phyloP scores from a whole-genome alignment of 2,797 vertebrate genomes.

The Hylomyscus alleni region DNA sequence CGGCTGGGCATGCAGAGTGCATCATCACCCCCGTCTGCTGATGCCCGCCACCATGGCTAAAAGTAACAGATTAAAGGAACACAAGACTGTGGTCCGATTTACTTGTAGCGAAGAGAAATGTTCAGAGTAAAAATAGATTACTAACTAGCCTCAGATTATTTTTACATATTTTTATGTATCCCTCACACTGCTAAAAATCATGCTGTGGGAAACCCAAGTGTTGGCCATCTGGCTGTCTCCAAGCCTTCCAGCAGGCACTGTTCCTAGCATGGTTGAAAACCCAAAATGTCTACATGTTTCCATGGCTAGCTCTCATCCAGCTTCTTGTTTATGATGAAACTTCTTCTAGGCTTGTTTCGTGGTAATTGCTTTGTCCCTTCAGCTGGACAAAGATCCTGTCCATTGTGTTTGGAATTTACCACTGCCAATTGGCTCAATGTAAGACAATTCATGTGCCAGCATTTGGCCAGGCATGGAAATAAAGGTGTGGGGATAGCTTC shows the following conservation, averaged over 20 bases:
- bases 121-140: constrained; percentile 49
- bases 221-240: constrained; percentile 58
- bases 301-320: constrained; percentile 7
- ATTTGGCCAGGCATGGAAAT: not conserved
- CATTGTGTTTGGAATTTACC: constrained; percentile 58
- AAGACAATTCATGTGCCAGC: not conserved
- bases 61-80: constrained; percentile 46
- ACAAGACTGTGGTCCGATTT: not conserved
- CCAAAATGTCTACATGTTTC: constrained; percentile 47
- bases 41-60: constrained; percentile 25
- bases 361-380: constrained; percentile 51
- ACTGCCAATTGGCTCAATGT: constrained; percentile 26
- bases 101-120: constrained; percentile 16
- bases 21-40: not conserved
- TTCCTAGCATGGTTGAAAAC: constrained; percentile 53
- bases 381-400: constrained; percentile 31
- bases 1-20: not conserved
- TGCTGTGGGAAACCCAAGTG: constrained; percentile 51
- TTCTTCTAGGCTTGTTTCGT: constrained; percentile 20
- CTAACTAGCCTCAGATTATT: constrained; percentile 63
- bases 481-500: not conserved
- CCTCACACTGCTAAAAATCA: constrained; percentile 51
- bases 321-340: constrained; percentile 54
- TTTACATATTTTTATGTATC: constrained; percentile 63
- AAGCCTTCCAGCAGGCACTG: constrained; percentile 47